Evolutionary conservation across 2,113 vertebrate species (phyloP).

Genomic region (Tyrannus savana): DNA sequence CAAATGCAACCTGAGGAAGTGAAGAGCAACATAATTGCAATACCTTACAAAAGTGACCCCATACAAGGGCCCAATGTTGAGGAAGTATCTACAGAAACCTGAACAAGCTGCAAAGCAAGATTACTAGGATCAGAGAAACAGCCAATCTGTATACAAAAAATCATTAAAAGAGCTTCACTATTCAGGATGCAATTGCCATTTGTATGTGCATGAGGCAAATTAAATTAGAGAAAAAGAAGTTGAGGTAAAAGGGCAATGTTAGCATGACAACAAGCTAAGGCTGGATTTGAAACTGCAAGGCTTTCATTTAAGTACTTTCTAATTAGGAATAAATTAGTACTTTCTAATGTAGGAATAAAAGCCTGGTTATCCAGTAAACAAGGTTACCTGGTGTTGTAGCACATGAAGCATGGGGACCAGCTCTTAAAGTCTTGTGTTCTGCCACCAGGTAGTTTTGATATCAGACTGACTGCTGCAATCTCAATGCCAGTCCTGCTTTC

Average conservation of each 20-base stretch:
- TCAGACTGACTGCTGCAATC: neutral
- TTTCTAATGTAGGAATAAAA: neutral
- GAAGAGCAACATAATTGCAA: neutral
- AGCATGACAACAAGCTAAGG: neutral
- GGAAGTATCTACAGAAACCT: neutral
- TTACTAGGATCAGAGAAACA: neutral
- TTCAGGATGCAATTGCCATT: neutral
- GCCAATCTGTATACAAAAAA: neutral
- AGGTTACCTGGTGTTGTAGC: neutral
- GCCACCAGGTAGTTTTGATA: neutral
- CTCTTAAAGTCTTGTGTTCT: neutral
- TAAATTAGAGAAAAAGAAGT: neutral
- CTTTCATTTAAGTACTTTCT: neutral
- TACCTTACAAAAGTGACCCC: neutral
- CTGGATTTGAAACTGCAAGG: neutral
- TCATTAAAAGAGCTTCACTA: neutral
- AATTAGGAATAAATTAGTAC: no score
- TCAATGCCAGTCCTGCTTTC: neutral
- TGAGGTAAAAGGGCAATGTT: neutral
- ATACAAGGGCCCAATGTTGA: rapidly evolving
- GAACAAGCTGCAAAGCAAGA: neutral
- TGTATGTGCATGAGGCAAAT: neutral
- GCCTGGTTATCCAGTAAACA: neutral
- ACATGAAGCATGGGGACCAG: neutral
- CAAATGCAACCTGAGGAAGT: neutral